Evolutionary conservation across 2,797 vertebrate genomes (phyloP).

Genomic region (Danio kyathit): DNA sequence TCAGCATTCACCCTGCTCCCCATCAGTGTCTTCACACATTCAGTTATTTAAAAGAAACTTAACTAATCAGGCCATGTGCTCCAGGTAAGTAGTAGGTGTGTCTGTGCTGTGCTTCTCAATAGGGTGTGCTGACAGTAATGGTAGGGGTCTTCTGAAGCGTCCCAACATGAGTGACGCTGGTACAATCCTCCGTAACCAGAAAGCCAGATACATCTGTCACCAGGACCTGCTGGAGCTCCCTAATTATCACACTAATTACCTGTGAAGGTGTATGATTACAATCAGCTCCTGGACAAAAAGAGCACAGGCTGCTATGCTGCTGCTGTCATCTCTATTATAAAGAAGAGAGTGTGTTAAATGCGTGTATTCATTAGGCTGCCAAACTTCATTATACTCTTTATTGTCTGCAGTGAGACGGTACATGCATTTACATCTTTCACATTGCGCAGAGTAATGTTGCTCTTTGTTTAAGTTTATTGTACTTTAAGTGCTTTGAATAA

Average conservation of each 20-base stretch:
- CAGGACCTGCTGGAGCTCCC: slow-evolving; percentile 43
- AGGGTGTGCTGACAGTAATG: slow-evolving; percentile 54
- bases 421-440: neutral
- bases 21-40: slow-evolving; percentile 25
- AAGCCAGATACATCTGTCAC: slow-evolving; percentile 57
- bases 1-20: neutral
- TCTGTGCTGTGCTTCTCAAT: slow-evolving; percentile 37
- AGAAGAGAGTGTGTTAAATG: slow-evolving; percentile 36
- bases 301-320: slow-evolving; percentile 13
- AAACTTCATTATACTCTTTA: slow-evolving; percentile 31
- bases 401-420: slow-evolving; percentile 8
- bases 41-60: neutral
- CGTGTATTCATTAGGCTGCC: slow-evolving; percentile 34
- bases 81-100: slow-evolving; percentile 54
- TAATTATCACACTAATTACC: slow-evolving; percentile 57
- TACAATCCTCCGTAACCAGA: slow-evolving; percentile 49
- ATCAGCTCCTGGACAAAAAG: slow-evolving; percentile 38
- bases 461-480: slow-evolving; percentile 15
- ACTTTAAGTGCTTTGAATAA: slow-evolving; percentile 11
- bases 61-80: slow-evolving; percentile 24
- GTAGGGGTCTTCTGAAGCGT: slow-evolving; percentile 43
- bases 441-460: slow-evolving; percentile 15
- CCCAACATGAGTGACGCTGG: slow-evolving; percentile 37
- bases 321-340: slow-evolving; percentile 42
- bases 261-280: slow-evolving; percentile 59